Base-by-base conservation (phyloP, 2,113 vertebrate species). In the western clawed frog (Xenopus tropicalis) region DNA sequence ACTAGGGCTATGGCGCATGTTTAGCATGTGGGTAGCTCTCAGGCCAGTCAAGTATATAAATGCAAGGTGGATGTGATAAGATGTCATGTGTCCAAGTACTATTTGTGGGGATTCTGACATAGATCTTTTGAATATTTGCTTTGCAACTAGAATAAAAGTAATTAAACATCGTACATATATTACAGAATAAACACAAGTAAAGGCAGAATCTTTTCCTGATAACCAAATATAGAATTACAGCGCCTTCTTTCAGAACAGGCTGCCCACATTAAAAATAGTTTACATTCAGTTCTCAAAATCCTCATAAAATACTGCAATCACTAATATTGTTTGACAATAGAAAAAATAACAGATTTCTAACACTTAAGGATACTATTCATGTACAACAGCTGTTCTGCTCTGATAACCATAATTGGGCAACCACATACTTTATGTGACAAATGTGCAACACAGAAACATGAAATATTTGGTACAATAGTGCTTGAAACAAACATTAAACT, bases 381-480 rank as follows among this genome's bases (percentile, higher is more conserved):
- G 87, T 88, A 89, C 83, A 88, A 91, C 86, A 89, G 85, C 84
- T 86, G 88, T 90, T 85, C 84, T 85, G 84, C 85, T 86, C 88
- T 87, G 87, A 74, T 87, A 92, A 91, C 87, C 89, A 91, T 91
- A 91, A 92, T 90, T 92, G 90, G 89, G 90, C 91, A 91, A 89
- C 87, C 86, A 92, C 83, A 84, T 84, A 86, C 86, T 88, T 83
- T 87, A 84, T 87, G 85, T 87, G 86, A 87, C 84, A 88, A 78
- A 86, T 91, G 88, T 91, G 89, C 90, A 92, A 92, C 89, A 89
- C 91, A 91, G 87, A 91, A 91, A 89, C 89, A 89, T 91, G 89
- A 92, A 90, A 90, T 91, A 92, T 92, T 92, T 92, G 90, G 91
- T 92, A 92, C 87, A 85, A 90, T 89, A 91, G 89, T 91, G 88